phyloP scores from a whole-genome alignment of 2,113 vertebrate species.

The Osmerus mordax region DNA sequence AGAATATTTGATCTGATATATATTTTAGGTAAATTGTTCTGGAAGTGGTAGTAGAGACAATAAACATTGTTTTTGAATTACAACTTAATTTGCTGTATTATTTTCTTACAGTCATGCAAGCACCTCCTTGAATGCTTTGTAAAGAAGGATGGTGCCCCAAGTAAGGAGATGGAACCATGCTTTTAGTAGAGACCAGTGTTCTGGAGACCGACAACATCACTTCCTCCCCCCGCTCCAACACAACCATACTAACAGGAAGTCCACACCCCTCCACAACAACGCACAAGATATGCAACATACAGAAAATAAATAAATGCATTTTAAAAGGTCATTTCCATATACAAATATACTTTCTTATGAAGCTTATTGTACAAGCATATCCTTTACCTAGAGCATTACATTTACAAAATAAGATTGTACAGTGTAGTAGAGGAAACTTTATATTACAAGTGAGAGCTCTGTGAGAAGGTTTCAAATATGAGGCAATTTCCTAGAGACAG shows the following conservation, averaged over 20 bases:
- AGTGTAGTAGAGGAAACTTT: conserved; percentile 41
- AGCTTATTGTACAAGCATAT: conserved; percentile 80
- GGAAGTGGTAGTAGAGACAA: too few species aligned
- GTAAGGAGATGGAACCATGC: conserved; percentile 46
- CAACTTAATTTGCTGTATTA: too few species aligned
- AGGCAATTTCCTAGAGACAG: too few species aligned
- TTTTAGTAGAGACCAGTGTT: conserved; percentile 44
- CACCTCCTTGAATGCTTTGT: conserved; percentile 57
- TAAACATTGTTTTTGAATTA: too few species aligned
- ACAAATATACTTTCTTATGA: conserved; percentile 80
- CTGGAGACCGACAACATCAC: conserved; percentile 22
- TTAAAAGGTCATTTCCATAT: conserved; percentile 82
- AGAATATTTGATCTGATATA: too few species aligned
- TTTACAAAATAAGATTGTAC: conserved; percentile 66
- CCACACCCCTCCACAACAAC: conserved; percentile 36
- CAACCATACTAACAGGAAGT: conserved; percentile 10
- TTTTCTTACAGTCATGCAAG: too few species aligned
- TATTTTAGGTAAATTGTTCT: too few species aligned
- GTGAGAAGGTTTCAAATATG: neutral
- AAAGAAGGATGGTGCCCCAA: conserved; percentile 43
- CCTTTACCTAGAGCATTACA: conserved; percentile 61
- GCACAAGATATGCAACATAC: conserved; percentile 64
- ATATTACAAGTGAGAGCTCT: conserved; percentile 43
- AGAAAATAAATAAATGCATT: conserved; percentile 89
- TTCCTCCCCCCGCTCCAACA: neutral